A percentile compares a stretch with the other conserved stretches of the same genome.
Conservation (phyloP, 2,797 vertebrate species). For the Scyliorhinus canicula region DNA sequence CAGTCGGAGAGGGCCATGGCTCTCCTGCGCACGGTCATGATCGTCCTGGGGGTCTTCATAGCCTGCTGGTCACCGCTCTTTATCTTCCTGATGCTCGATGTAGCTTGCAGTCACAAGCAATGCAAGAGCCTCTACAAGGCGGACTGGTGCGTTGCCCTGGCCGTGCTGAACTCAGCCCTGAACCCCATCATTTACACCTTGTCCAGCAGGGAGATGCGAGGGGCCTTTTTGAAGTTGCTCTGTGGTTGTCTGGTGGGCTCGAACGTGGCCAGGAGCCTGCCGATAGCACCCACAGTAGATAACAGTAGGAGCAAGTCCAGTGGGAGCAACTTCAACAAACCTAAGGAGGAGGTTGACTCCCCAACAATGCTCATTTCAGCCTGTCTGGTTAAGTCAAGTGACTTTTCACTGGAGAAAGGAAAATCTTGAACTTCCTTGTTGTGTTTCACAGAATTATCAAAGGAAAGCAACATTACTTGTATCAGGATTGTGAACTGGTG, state of each 20-base stretch:
- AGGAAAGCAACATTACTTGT: background rate
- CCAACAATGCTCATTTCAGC: constrained; percentile 61
- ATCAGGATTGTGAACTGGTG: background rate
- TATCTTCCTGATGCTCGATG: constrained; percentile 63
- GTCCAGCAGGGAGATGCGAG: constrained; percentile 68
- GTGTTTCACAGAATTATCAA: background rate
- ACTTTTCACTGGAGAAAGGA: constrained; percentile 53
- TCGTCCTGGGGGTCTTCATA: constrained; percentile 68
- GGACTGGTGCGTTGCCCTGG: constrained; percentile 68
- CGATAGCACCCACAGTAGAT: constrained; percentile 57
- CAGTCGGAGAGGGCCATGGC: constrained; percentile 65
- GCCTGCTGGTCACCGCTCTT: constrained; percentile 70
- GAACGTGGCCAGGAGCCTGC: constrained; percentile 51
- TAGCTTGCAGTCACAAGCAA: constrained; percentile 57
- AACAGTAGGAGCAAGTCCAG: constrained; percentile 60
- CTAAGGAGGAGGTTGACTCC: constrained; percentile 41
- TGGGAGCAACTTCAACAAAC: constrained; percentile 44
- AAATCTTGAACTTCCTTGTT: constrained; percentile 55
- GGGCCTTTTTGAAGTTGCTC: constrained; percentile 60
- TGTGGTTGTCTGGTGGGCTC: constrained; percentile 55
- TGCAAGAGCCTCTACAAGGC: constrained; percentile 62
- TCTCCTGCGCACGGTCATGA: constrained; percentile 64
- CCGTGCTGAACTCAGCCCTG: constrained; percentile 69
- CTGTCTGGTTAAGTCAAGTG: constrained; percentile 63
- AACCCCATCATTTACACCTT: constrained; percentile 71